phyloP scores from a whole-genome alignment of 2,113 vertebrate species.

The Lota lota region DNA sequence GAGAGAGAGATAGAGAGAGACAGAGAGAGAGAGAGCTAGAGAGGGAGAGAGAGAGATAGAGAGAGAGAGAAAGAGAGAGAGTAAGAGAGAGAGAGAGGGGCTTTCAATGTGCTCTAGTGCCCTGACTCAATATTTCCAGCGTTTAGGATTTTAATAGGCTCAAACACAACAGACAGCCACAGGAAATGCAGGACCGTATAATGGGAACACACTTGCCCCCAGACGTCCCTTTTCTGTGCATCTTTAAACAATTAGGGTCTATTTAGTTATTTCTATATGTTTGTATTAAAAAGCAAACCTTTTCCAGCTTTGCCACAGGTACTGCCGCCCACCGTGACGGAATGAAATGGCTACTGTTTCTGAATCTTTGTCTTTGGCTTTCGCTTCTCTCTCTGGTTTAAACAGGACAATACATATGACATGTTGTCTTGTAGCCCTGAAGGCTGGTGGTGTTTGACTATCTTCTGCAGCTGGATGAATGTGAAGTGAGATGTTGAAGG shows the following conservation, averaged over 20 bases:
- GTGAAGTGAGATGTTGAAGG: no score
- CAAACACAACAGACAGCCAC: conserved; percentile 40
- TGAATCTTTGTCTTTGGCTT: no score
- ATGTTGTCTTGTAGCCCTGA: no score
- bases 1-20: no score
- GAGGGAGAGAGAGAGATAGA: no score
- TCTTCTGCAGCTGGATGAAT: no score
- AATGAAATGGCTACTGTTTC: neutral
- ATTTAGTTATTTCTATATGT: no score
- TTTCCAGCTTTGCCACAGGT: conserved; percentile 60
- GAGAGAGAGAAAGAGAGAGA: neutral
- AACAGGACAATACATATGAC: no score
- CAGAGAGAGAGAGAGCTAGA: no score
- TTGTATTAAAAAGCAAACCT: conserved; percentile 54
- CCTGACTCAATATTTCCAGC: neutral
- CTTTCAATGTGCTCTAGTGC: neutral
- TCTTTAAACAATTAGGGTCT: conserved; percentile 58
- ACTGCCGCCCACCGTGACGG: conserved; percentile 10
- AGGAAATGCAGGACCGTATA: conserved; percentile 32
- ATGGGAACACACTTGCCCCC: conserved; percentile 22
- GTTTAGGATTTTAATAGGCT: conserved; percentile 20
- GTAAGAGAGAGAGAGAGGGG: conserved; percentile 11
- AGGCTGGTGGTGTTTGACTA: no score
- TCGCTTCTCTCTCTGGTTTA: no score
- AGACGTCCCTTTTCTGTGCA: conserved; percentile 44